phyloP scores from a whole-genome alignment of 2,113 vertebrate species.

The Solea senegalensis region DNA sequence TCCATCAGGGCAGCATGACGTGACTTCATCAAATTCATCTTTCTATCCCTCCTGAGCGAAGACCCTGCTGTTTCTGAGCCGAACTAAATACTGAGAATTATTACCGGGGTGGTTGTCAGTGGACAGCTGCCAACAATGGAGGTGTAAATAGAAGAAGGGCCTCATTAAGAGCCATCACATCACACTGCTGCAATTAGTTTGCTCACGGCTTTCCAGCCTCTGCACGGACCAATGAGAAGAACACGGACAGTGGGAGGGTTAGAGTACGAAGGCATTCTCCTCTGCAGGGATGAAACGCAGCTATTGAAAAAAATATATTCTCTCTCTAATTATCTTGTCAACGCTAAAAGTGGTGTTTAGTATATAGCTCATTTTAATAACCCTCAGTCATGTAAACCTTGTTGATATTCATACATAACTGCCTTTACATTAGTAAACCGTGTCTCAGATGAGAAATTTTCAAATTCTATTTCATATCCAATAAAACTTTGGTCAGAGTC shows the following conservation, averaged over 20 bases:
- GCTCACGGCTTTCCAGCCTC: constrained; percentile 29
- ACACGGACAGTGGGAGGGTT: not conserved
- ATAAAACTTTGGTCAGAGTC: constrained; percentile 5
- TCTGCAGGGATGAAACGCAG: constrained; percentile 1
- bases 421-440: not conserved
- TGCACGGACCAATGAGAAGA: constrained; percentile 23
- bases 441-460: not conserved
- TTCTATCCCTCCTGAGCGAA: not conserved
- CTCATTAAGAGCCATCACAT: constrained; percentile 45
- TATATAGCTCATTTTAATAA: not conserved
- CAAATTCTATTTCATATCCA: constrained; percentile 28
- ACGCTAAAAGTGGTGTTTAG: not conserved
- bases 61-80: not conserved
- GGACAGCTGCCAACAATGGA: constrained; percentile 23
- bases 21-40: not conserved
- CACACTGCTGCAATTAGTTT: constrained; percentile 50
- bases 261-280: constrained; percentile 31
- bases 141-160: constrained; percentile 25
- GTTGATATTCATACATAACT: not conserved
- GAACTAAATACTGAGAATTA: not conserved
- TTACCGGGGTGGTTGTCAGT: not conserved
- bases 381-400: not conserved
- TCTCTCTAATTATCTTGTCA: too few relatives aligned
- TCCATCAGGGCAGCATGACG: too few relatives aligned
- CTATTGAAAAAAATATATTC: constrained; percentile 2